Evolutionary conservation across 2,113 vertebrate species (phyloP), one percentile per base, ranked within the genome.

Genomic region (Menura novaehollandiae): DNA sequence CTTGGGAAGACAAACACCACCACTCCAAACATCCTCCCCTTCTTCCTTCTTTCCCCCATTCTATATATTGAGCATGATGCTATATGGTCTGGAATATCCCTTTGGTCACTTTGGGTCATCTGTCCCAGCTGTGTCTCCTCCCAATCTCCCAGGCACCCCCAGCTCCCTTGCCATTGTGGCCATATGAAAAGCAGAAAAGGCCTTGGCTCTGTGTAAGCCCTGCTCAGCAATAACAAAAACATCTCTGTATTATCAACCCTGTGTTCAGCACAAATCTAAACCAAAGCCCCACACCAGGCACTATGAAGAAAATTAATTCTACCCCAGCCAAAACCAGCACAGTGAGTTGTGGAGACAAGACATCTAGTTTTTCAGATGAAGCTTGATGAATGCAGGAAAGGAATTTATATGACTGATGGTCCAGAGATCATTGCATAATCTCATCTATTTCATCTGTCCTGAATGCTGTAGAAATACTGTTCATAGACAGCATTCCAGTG

Each of bases 111-210:
- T 33, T 39, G 60, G 23, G 37, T 59, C 46, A 39, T 28, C 46
- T 53, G 33, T 67, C 39, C 69, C 0, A 0, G 2, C 23, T 82
- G 23, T 74, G 33, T 59, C 28, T 28, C 44, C 13, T 52, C 44
- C 35, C 51, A 56, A 9, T 49, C 41, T 55, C 41, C 30, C 13
- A 2, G 4, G 43, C 22, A 27, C 13, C 4, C 49, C 21, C 52
- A 73, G 7, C 7, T 20, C 37, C 44, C 7, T 16, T 13, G 8
- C 15, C 76, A 6, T 7, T 33, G 28, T 17, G 69, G 6, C 28
- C 30, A 19, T 9, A 24, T 0, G 0, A 17, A 59, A 81, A 33
- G 27, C 44, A 74, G 37, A 33, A 59, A 30, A 59, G 33, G 18
- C 68, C 37, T 74, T 28, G 59, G 44, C 27, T 37, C 22, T 51